Percentiles rank a stretch among this genome's conserved stretches.
phyloP scores from a whole-genome alignment of 2,888 invertebrate species.

The Ferdinandea cuprea region DNA sequence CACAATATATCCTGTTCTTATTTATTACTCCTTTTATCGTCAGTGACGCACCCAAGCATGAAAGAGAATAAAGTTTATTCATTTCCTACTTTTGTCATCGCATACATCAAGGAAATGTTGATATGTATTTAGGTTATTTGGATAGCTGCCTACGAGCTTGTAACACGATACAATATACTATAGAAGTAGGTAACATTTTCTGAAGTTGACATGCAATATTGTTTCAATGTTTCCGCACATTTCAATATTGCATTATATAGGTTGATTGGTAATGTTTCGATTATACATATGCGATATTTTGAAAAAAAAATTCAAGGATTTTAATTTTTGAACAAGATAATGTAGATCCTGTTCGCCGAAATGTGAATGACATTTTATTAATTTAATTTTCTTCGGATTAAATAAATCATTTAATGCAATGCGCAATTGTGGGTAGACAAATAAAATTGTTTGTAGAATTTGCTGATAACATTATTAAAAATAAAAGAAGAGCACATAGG shows the following conservation, averaged over 20 bases:
- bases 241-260: slow-evolving; percentile 9
- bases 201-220: slow-evolving; percentile 39
- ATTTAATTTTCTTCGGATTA: too few species aligned
- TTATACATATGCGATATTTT: slow-evolving; percentile 5
- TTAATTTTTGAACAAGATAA: too few species aligned
- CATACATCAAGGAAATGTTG: slow-evolving; percentile 59
- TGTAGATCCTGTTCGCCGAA: too few species aligned
- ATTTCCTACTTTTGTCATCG: slow-evolving; percentile 51
- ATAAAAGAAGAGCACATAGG: slow-evolving; percentile 38
- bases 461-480: slow-evolving; percentile 30
- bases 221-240: slow-evolving; percentile 43
- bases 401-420: too few species aligned
- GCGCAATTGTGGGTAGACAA: too few species aligned
- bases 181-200: slow-evolving; percentile 2
- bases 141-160: slow-evolving; percentile 11
- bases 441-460: slow-evolving; percentile 39
- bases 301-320: slow-evolving; percentile 1
- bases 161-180: slow-evolving; percentile 2
- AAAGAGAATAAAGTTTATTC: slow-evolving; percentile 38
- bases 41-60: slow-evolving; percentile 43
- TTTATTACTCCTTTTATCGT: slow-evolving; percentile 32
- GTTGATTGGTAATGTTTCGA: slow-evolving; percentile 11
- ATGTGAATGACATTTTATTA: slow-evolving; percentile 14
- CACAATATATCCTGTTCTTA: slow-evolving; percentile 40
- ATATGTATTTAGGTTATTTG: slow-evolving; percentile 60